phyloP scores from a whole-genome alignment of 2,113 vertebrate genomes.

The Narcine bancroftii region DNA sequence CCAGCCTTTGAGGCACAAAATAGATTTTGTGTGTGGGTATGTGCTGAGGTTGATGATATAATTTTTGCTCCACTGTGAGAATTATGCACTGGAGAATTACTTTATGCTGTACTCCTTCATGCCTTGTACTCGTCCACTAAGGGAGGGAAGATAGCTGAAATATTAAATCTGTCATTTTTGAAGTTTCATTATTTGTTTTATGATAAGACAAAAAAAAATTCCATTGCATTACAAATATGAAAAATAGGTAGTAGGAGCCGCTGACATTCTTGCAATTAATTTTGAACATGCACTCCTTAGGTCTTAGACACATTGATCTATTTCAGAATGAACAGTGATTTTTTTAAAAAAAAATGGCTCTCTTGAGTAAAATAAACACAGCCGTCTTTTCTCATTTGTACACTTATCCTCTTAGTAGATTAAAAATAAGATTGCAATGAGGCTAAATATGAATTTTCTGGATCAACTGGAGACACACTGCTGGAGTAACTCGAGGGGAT shows the following conservation, averaged over 20 bases:
- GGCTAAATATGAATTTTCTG: constrained; percentile 38
- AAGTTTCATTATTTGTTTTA: constrained; percentile 41
- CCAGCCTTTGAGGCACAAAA: not conserved
- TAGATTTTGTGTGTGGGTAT: not conserved
- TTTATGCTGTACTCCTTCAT: not conserved
- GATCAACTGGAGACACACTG: not conserved
- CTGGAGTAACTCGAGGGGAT: too few species aligned
- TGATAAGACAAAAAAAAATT: constrained; percentile 40
- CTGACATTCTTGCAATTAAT: constrained; percentile 31
- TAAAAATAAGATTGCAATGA: not conserved
- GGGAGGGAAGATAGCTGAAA: constrained; percentile 39
- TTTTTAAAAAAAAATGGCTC: not conserved
- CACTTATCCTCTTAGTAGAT: not conserved
- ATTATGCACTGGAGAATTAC: not conserved
- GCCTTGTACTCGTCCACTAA: not conserved
- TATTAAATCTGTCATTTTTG: constrained; percentile 40
- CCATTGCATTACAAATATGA: constrained; percentile 37
- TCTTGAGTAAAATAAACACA: constrained; percentile 23
- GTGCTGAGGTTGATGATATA: not conserved
- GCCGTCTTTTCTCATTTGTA: not conserved
- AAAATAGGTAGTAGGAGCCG: constrained; percentile 34
- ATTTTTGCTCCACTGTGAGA: not conserved
- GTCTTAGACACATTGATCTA: constrained; percentile 11
- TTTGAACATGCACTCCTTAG: constrained; percentile 30
- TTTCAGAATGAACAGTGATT: not conserved